These are phyloP conservation scores for Drosophila bunnanda DNA, from an alignment of 2,888 invertebrate genomes.

Conservation along the genomic window DNA sequence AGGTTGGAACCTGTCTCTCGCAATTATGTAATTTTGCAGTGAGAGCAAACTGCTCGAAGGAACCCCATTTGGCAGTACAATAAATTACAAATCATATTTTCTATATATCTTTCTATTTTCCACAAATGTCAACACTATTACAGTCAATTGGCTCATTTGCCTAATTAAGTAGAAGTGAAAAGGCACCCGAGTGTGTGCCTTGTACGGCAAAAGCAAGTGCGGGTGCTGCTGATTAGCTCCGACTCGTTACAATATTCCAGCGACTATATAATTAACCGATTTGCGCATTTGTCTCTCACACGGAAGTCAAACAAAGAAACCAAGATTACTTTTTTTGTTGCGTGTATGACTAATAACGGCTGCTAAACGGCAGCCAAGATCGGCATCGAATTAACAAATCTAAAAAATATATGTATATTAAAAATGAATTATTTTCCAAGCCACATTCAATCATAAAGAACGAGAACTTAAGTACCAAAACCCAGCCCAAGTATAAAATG, in stretches of 20 bases:
- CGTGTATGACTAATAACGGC: conserved; percentile 69
- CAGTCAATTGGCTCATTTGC: conserved; percentile 56
- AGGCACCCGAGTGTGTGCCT: conserved; percentile 7
- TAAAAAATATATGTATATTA: conserved; percentile 56
- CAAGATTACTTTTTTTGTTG: conserved; percentile 55
- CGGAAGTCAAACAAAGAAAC: conserved; percentile 55
- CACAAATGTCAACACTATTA: conserved; percentile 59
- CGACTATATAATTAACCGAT: conserved; percentile 62
- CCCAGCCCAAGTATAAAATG: conserved; percentile 51
- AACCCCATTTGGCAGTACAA: conserved; percentile 19
- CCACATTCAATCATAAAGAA: conserved; percentile 43
- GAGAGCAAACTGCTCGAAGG: conserved; percentile 41
- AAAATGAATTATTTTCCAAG: conserved; percentile 64
- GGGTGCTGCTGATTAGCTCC: conserved; percentile 56
- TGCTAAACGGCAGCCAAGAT: conserved; percentile 61
- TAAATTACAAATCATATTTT: conserved; percentile 44
- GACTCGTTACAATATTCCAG: conserved; percentile 27
- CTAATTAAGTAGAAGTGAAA: conserved; percentile 60
- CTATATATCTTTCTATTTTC: conserved; percentile 30
- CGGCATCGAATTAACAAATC: conserved; percentile 11
- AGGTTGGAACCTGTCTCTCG: conserved; percentile 51
- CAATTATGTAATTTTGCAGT: conserved; percentile 65
- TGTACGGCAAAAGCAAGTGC: conserved; percentile 45
- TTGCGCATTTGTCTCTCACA: conserved; percentile 66
- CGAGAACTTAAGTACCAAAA: conserved; percentile 16